Conservation (phyloP, 2,797 vertebrate species). For the Fringilla coelebs region DNA sequence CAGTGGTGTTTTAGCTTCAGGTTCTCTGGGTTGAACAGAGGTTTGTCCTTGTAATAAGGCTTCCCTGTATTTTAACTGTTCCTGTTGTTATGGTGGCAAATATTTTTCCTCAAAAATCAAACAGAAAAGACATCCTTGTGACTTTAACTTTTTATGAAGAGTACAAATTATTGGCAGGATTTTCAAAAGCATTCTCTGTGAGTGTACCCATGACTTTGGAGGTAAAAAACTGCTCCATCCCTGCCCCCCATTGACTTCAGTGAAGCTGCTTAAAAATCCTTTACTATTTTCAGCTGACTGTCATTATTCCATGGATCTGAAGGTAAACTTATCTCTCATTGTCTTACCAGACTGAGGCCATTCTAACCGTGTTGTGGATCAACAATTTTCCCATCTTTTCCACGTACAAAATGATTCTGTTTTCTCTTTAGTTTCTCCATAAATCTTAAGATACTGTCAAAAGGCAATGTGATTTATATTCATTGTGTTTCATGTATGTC, state of each 20-base stretch:
- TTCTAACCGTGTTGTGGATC: neutral
- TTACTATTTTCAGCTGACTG: neutral
- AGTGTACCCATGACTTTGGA: neutral
- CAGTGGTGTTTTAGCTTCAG: neutral
- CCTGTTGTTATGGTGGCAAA: neutral
- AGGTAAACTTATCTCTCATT: neutral
- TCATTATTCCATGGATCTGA: neutral
- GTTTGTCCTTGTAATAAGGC: neutral
- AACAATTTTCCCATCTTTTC: neutral
- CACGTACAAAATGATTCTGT: neutral
- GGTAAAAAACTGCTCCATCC: neutral
- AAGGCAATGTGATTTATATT: constrained; percentile 41
- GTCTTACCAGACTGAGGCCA: neutral
- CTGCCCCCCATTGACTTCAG: neutral
- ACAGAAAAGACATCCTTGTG: neutral
- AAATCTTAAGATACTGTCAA: constrained; percentile 30
- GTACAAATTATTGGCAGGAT: neutral
- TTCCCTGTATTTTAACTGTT: neutral
- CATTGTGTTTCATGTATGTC: neutral
- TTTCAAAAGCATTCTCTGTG: neutral
- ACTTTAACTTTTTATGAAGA: neutral
- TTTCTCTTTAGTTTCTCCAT: constrained; percentile 18
- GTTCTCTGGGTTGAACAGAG: neutral
- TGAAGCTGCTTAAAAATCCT: neutral
- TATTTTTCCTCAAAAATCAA: neutral